A percentile compares a stretch with the other conserved stretches of the same genome.
Conservation (phyloP, 2,113 vertebrate genomes). For the Platysternon megacephalum region DNA sequence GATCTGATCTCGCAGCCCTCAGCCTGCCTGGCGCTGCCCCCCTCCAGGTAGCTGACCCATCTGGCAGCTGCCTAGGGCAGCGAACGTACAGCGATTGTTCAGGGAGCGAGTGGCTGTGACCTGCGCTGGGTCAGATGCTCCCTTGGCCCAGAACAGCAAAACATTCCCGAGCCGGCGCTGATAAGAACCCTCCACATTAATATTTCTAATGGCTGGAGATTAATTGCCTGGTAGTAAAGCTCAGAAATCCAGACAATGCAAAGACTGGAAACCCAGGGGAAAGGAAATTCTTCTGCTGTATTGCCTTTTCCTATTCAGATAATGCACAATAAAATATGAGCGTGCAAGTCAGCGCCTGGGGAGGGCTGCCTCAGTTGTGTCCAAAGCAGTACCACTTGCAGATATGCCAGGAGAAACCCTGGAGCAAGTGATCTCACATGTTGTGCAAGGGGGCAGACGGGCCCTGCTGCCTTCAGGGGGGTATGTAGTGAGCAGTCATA, state of each 20-base stretch:
- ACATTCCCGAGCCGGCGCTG: constrained; percentile 13
- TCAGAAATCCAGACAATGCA: constrained; percentile 82
- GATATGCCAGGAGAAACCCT: not conserved
- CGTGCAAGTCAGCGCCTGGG: constrained; percentile 30
- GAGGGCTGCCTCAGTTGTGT: constrained; percentile 13
- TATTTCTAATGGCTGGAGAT: constrained; percentile 34
- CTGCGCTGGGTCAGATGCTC: not conserved
- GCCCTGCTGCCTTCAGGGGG: rapidly evolving
- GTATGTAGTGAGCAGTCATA: rapidly evolving
- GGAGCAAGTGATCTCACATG: rapidly evolving
- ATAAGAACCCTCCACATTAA: constrained; percentile 23
- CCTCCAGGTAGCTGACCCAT: not conserved
- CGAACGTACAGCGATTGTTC: not conserved
- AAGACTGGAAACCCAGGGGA: constrained; percentile 74
- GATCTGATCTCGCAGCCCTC: not conserved
- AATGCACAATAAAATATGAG: constrained; percentile 68
- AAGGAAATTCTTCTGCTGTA: constrained; percentile 86
- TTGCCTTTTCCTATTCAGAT: constrained; percentile 85
- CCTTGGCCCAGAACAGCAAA: constrained; percentile 8
- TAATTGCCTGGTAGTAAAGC: not conserved
- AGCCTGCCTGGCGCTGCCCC: not conserved
- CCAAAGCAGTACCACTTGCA: not conserved
- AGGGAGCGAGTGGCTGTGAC: not conserved
- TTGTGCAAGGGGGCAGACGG: rapidly evolving
- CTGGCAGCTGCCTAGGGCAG: not conserved